Percentiles rank a stretch among this genome's conserved stretches.
Conservation (phyloP, 2,113 vertebrate species). For the Ptilorrhoa leucosticta region DNA sequence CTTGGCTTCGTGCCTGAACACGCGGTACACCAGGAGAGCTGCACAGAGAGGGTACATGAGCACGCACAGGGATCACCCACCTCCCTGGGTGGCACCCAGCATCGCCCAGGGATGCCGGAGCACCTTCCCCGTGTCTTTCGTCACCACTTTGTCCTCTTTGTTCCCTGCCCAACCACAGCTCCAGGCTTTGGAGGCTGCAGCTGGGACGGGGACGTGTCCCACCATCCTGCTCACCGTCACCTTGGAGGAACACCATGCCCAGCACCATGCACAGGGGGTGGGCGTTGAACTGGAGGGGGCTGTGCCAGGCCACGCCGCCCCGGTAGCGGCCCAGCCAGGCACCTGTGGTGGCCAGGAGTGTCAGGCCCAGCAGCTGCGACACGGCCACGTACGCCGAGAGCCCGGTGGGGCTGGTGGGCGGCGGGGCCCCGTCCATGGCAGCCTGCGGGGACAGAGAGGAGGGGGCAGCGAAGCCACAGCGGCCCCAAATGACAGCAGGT, state of each 20-base stretch:
- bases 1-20: slow-evolving; percentile 85
- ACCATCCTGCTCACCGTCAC: slow-evolving; percentile 79
- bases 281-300: slow-evolving; percentile 82
- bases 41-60: background rate
- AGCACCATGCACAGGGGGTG: slow-evolving; percentile 95
- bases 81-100: background rate
- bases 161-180: background rate
- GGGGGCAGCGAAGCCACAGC: background rate
- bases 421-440: slow-evolving; percentile 70
- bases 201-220: background rate
- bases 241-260: slow-evolving; percentile 90
- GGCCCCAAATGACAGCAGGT: background rate
- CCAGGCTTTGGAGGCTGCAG: background rate
- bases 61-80: background rate
- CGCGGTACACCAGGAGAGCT: slow-evolving; percentile 91
- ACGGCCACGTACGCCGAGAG: slow-evolving; percentile 78
- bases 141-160: rapidly evolving
- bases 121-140: background rate
- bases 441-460: background rate
- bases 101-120: too few relatives aligned
- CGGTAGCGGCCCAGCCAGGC: slow-evolving; percentile 89
- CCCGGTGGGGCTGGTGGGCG: background rate
- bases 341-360: slow-evolving; percentile 75
- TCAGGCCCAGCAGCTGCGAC: slow-evolving; percentile 87
- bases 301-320: slow-evolving; percentile 88